Conservation (phyloP, 2,888 invertebrate species). For the Agonopterix arenella region DNA sequence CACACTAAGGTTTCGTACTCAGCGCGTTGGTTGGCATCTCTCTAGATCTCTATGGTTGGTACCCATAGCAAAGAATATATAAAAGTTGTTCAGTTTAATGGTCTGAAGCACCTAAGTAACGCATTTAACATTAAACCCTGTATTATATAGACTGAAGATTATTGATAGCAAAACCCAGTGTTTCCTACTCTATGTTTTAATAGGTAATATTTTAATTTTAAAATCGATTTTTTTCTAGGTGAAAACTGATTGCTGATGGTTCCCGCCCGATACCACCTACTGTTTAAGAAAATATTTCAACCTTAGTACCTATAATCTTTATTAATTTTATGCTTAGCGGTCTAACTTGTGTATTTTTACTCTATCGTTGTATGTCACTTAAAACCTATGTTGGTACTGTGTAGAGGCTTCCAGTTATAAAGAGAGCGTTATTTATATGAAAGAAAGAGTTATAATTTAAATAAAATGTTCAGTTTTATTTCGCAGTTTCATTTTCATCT, state of each 20-base stretch:
- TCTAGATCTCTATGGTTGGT: too few relatives aligned
- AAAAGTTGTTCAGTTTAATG: too few relatives aligned
- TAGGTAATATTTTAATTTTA: background rate
- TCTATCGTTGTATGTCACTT: constrained; percentile 17
- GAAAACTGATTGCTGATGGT: constrained; percentile 58
- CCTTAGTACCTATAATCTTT: too few relatives aligned
- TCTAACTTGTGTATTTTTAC: constrained; percentile 29
- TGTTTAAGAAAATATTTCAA: too few relatives aligned
- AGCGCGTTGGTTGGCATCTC: too few relatives aligned
- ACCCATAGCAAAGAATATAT: too few relatives aligned
- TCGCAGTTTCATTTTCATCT: constrained; percentile 30
- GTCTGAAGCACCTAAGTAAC: too few relatives aligned
- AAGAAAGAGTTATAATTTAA: constrained; percentile 60
- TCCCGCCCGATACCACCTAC: constrained; percentile 12
- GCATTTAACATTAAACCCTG: too few relatives aligned
- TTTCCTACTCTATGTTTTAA: background rate
- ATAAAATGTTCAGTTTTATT: constrained; percentile 65
- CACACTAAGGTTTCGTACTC: too few relatives aligned
- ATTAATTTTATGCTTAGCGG: constrained; percentile 7
- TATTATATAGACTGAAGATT: too few relatives aligned
- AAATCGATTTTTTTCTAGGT: constrained; percentile 54
- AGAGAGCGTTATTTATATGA: constrained; percentile 68
- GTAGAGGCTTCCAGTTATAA: constrained; percentile 73
- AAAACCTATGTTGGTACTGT: constrained; percentile 32
- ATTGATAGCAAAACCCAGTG: too few relatives aligned